Percentiles rank a stretch among this genome's conserved stretches.
Evolutionary conservation across 2,888 invertebrate genomes (phyloP).

Genomic region (Machimus atricapillus): DNA sequence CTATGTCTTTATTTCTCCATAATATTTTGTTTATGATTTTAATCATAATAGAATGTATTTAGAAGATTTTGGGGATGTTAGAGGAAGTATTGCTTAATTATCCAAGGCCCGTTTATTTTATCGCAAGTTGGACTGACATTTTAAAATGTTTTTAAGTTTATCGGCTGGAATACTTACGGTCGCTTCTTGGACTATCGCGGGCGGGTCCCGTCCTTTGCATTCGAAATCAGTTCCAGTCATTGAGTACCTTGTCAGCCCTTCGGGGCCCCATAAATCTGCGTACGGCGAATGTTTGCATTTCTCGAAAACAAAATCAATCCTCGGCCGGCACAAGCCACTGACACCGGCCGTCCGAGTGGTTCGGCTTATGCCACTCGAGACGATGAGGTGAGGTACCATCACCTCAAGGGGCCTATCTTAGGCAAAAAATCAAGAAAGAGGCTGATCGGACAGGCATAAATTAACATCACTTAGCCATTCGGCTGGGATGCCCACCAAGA

Average conservation of each 20-base stretch:
- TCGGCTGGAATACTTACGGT: background rate
- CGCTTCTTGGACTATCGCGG: background rate
- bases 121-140: background rate
- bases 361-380: background rate
- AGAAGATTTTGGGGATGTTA: background rate
- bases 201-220: background rate
- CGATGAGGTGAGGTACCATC: background rate
- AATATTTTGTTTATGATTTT: too few relatives aligned
- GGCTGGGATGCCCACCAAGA: background rate
- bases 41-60: background rate
- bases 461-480: constrained; percentile 31
- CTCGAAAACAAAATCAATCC: constrained; percentile 17
- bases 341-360: background rate
- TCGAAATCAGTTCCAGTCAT: background rate
- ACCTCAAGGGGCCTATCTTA: background rate
- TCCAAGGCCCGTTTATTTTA: background rate
- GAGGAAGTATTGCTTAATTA: background rate
- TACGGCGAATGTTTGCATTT: constrained; percentile 1
- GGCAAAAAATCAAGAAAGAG: constrained; percentile 26
- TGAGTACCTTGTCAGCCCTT: background rate
- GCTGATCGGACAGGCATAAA: constrained; percentile 20
- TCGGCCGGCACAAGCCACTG: background rate
- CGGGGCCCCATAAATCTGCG: constrained; percentile 4
- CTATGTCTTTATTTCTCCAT: too few relatives aligned
- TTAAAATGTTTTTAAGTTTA: background rate